Percentiles rank a stretch among this genome's conserved stretches.
These are phyloP conservation scores for Phalacrocorax aristotelis DNA, from an alignment of 2,113 vertebrate species.

Conservation along the genomic window DNA sequence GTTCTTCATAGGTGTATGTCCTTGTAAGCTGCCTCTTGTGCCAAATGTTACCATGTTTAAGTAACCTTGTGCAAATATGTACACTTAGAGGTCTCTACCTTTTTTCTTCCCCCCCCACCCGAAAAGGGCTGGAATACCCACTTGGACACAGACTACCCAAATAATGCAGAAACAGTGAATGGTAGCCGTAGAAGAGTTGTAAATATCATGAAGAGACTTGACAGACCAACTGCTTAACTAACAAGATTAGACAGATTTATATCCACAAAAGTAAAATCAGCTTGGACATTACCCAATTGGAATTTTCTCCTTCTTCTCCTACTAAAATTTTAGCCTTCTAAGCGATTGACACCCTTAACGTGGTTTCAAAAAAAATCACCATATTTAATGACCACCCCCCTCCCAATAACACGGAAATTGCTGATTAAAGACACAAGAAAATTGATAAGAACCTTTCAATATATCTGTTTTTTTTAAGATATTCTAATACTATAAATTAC, in stretches of 20 bases:
- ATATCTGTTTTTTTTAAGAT: not conserved
- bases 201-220: not conserved
- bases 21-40: not conserved
- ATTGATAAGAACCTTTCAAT: not conserved
- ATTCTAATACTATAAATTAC: not conserved
- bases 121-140: not conserved
- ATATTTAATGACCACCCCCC: not conserved
- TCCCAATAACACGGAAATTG: accelerated
- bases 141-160: not conserved
- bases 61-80: not conserved
- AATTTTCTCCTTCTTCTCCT: not conserved
- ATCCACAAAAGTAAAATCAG: not conserved
- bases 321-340: not conserved
- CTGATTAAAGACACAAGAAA: not conserved
- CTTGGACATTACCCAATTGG: not conserved
- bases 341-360: not conserved
- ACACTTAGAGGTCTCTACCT: not conserved
- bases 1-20: not conserved
- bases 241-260: not conserved
- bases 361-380: not conserved
- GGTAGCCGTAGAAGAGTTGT: not conserved
- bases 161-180: not conserved
- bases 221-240: not conserved
- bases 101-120: no score
- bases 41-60: not conserved